A percentile compares a stretch with the other conserved stretches of the same genome.
These are phyloP conservation scores for Aurelia coerulea DNA, from an alignment of 30 jellyfish, hydroid and myxozoan species.

Conservation along the genomic window DNA sequence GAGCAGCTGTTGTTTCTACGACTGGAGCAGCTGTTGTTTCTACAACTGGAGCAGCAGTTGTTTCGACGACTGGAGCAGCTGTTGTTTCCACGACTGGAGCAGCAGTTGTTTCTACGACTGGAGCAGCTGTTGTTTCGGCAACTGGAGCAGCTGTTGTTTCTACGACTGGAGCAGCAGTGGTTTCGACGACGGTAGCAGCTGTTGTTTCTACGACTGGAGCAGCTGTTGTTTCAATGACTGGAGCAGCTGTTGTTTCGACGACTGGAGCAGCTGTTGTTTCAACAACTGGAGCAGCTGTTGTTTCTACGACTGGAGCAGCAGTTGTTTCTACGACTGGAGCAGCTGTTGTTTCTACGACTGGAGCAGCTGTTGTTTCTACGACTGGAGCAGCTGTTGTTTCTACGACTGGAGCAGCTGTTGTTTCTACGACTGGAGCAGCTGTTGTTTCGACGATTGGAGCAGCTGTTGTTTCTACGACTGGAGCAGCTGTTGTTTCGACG, in stretches of 20 bases:
- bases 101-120: conserved; percentile 27
- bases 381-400: conserved; percentile 16
- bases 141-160: conserved; percentile 47
- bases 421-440: conserved; percentile 30
- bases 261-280: conserved; percentile 12
- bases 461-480: conserved; percentile 5
- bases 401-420: conserved; percentile 9
- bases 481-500: conserved; percentile 9
- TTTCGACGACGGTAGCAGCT: conserved; percentile 19
- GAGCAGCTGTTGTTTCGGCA: conserved; percentile 13
- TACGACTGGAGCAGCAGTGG: conserved; percentile 1
- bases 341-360: conserved; percentile 23
- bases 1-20: conserved; percentile 41
- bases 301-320: neutral
- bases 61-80: conserved; percentile 23
- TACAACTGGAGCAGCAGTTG: conserved; percentile 47
- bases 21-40: conserved; percentile 53
- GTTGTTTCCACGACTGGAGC: conserved; percentile 46
- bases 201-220: conserved; percentile 25
- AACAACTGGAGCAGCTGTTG: conserved; percentile 14
- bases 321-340: conserved; percentile 21
- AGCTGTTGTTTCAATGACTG: conserved; percentile 35
- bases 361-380: conserved; percentile 5
- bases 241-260: neutral
- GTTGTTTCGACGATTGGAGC: conserved; percentile 11